Evolutionary conservation across 37 sponge, comb jelly and placozoan genomes (phyloP).

Genomic region (Lycopodina hypogea): DNA sequence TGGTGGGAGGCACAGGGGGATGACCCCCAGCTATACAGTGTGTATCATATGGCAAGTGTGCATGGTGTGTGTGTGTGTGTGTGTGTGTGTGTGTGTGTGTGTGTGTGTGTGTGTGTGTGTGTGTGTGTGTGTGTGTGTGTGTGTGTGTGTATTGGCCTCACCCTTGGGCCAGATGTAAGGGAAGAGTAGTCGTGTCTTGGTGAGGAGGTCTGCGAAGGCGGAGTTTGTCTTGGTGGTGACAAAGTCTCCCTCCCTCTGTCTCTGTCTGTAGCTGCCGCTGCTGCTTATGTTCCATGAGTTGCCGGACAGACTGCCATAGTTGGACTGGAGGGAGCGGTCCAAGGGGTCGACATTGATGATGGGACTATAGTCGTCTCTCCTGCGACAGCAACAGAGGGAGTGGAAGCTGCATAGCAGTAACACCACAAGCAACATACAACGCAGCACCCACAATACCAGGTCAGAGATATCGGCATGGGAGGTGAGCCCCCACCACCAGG

Average conservation of each 20-base stretch:
- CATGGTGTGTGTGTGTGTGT: too few species aligned
- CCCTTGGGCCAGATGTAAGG: slow-evolving; percentile 94
- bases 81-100: too few species aligned
- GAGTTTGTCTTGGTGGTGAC: slow-evolving; percentile 45
- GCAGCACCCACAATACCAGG: slow-evolving; percentile 29
- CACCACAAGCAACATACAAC: slow-evolving; percentile 13
- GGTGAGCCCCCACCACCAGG: slow-evolving; percentile 71
- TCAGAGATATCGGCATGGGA: slow-evolving; percentile 44
- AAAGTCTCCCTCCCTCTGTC: slow-evolving; percentile 31
- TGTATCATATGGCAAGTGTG: too few species aligned
- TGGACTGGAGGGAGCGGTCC: not conserved
- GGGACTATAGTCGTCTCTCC: slow-evolving; percentile 11
- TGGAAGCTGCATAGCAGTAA: slow-evolving; percentile 39
- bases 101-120: too few species aligned
- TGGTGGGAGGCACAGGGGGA: not conserved
- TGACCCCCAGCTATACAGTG: not conserved
- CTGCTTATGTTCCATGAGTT: too few species aligned
- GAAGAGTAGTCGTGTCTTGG: slow-evolving; percentile 65
- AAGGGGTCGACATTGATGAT: slow-evolving; percentile 18
- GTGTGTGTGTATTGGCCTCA: not conserved
- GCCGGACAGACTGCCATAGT: not conserved
- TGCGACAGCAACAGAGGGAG: slow-evolving; percentile 2
- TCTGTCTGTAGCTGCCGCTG: not conserved
- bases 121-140: too few species aligned
- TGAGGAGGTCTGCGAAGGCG: slow-evolving; percentile 67